Base-by-base conservation (phyloP, 2,113 vertebrate genomes). In the Genyomyrus donnyi region DNA sequence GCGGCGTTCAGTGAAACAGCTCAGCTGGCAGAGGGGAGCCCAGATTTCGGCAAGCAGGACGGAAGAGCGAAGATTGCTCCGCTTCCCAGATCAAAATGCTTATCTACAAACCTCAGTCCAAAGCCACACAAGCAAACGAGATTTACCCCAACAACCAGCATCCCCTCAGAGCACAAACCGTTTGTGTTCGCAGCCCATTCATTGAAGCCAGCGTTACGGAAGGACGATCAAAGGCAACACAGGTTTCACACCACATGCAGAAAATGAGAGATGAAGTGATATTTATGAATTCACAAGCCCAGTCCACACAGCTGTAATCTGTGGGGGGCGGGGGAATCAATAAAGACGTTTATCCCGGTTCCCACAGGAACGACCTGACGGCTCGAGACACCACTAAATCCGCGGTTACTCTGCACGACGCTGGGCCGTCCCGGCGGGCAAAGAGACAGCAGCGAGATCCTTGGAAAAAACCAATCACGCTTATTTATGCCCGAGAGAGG, bases 401-500 rank as follows among this genome's bases (percentile, higher is more conserved):
- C 53, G 45, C 9, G 35, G 56, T 8, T 2, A 17, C 15, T 39
- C 35, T 21, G 74, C 35, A 42, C 13, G 7, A 19, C 0, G 74
- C 35, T 7, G 74, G 74, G 0, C 35, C 19, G 74, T 19, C 35
- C 74, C 1, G 35, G 15, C 31, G 15, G 31, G 74, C 1, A 7
- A 77, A 8, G 35, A 17, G 35, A 1, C 27, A 19, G 35, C 70
- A 35, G 15, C 1, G 5, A 80, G 74, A 80, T 80, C 5, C 35
- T 42, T 10, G 15, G 15, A 2, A 42, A 74, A 88, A 70, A 88
- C 42, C 27, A n/a, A 89, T 83, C 27, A 7, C 31, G 13, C 70
- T 56, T 89, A 89, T 84, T 89, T 53, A 89, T 89, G n/a, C 74
- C 48, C 11, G 48, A n/a, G 39, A 24, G 35, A 39, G 52, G 24